Conservation (phyloP, 2,113 vertebrate species). For the Corydoras sp. region DNA sequence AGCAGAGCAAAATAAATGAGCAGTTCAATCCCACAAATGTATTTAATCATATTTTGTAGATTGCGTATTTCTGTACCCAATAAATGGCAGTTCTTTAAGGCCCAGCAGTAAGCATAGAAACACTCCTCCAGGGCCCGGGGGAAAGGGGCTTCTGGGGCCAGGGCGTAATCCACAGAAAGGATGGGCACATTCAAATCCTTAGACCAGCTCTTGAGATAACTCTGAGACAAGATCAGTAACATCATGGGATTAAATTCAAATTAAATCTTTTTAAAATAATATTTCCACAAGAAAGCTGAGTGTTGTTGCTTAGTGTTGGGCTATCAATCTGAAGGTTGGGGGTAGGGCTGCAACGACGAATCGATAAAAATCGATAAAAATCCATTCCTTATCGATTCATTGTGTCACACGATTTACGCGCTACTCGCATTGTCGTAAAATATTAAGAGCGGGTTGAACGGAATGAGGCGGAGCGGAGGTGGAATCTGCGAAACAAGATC, state of each 20-base stretch:
- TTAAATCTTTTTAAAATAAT: no score
- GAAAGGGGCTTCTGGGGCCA: constrained; percentile 82
- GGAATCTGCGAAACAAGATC: no score
- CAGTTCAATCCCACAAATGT: background rate
- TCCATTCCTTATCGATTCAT: no score
- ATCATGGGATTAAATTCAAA: background rate
- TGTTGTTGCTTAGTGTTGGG: no score
- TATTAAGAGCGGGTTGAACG: no score
- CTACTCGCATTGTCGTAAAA: no score
- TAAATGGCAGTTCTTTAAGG: constrained; percentile 74
- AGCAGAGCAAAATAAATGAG: background rate
- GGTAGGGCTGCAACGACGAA: no score
- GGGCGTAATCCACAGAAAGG: constrained; percentile 83
- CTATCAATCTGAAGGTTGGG: no score
- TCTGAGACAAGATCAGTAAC: constrained; percentile 45
- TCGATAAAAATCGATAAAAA: no score
- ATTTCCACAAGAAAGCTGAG: no score
- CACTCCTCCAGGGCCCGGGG: constrained; percentile 85
- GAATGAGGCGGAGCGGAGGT: no score
- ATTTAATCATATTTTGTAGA: background rate
- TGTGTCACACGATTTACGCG: no score
- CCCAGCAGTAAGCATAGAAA: constrained; percentile 90
- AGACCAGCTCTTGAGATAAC: constrained; percentile 80
- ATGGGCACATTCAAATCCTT: constrained; percentile 74
- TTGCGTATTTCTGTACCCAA: constrained; percentile 55